Evolutionary conservation across 2,888 invertebrate species (phyloP).

Genomic region (Drosophila pseudotakahashii): DNA sequence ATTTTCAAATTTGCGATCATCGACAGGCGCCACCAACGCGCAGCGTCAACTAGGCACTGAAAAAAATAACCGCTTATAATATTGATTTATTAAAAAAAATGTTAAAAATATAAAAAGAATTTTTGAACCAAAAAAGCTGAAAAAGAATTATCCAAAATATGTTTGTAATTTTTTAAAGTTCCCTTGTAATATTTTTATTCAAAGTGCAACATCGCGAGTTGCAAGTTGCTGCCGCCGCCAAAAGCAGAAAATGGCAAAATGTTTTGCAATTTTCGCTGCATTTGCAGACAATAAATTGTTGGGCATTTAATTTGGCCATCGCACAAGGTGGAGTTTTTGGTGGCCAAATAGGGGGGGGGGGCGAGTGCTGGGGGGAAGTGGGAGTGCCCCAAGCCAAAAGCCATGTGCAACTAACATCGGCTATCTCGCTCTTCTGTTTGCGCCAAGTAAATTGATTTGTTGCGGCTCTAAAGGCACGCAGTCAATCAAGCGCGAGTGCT

Average conservation of each 20-base stretch:
- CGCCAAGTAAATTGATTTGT: slow-evolving; percentile 73
- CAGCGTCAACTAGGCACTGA: slow-evolving; percentile 33
- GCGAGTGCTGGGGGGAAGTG: slow-evolving; percentile 13
- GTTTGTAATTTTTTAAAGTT: background rate
- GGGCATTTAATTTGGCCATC: slow-evolving; percentile 63
- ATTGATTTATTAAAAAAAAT: background rate
- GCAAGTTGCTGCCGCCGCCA: slow-evolving; percentile 41
- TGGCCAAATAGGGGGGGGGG: background rate
- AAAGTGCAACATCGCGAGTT: slow-evolving; percentile 35
- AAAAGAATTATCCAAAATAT: background rate
- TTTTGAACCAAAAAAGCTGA: no score
- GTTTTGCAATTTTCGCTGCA: slow-evolving; percentile 62
- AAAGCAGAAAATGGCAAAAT: slow-evolving; percentile 48
- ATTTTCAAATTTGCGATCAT: slow-evolving; percentile 69
- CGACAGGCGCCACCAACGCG: slow-evolving; percentile 71
- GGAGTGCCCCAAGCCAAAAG: slow-evolving; percentile 31
- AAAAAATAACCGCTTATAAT: background rate
- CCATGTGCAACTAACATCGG: slow-evolving; percentile 36
- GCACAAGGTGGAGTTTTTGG: slow-evolving; percentile 41
- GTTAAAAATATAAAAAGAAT: no score
- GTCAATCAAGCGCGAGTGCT: slow-evolving; percentile 74
- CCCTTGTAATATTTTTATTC: background rate
- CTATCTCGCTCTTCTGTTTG: slow-evolving; percentile 44
- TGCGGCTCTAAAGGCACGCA: slow-evolving; percentile 73
- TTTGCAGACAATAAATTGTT: slow-evolving; percentile 64